Percentiles rank a stretch among this genome's conserved stretches.
These are phyloP conservation scores for Squalus acanthias DNA, from an alignment of 2,797 vertebrate genomes.

Conservation along the genomic window DNA sequence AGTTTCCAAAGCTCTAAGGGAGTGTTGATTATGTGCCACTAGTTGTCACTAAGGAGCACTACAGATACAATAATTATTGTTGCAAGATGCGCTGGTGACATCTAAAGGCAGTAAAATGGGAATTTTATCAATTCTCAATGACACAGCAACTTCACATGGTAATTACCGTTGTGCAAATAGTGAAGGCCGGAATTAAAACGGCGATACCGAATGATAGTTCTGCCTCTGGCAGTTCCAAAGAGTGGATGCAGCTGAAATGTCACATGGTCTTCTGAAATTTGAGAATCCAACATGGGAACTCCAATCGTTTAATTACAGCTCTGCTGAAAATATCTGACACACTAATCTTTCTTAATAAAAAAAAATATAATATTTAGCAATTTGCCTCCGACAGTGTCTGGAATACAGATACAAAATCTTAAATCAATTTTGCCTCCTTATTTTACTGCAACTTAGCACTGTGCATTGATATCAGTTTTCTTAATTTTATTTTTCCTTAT, in stretches of 20 bases:
- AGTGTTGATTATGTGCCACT: background rate
- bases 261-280: conserved; percentile 1
- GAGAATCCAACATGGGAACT: background rate
- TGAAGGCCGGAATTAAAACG: background rate
- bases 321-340: conserved; percentile 20
- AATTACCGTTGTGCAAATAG: background rate
- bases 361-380: conserved; percentile 21
- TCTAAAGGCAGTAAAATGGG: background rate
- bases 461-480: background rate
- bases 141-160: background rate
- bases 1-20: background rate
- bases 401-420: conserved; percentile 3
- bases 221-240: background rate
- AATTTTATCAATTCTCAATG: background rate
- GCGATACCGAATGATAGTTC: background rate
- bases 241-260: background rate
- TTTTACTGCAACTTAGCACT: background rate
- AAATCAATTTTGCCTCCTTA: background rate
- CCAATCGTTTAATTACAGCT: conserved; percentile 26
- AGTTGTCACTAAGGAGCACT: background rate
- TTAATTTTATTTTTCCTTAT: background rate
- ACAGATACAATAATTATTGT: background rate
- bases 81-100: background rate
- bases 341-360: background rate
- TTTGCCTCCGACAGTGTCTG: background rate